Evolutionary conservation across 2,113 vertebrate genomes (phyloP).

Genomic region (Dicentrarchus labrax): DNA sequence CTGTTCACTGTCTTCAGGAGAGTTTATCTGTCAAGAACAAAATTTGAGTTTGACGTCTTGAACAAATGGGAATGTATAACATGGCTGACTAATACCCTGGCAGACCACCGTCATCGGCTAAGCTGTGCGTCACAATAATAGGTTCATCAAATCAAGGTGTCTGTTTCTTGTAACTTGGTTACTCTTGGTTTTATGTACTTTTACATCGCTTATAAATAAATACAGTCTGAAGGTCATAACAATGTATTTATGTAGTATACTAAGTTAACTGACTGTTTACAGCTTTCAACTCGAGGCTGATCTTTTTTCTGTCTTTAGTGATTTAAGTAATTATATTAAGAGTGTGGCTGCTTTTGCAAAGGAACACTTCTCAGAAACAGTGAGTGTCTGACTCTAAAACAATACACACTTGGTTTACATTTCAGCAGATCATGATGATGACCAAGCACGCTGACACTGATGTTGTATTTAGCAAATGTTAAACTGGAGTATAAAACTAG

Average conservation of each 20-base stretch:
- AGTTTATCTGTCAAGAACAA: constrained; percentile 35
- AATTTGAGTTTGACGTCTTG: constrained; percentile 73
- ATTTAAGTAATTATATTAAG: constrained; percentile 23
- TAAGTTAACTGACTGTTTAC: constrained; percentile 28
- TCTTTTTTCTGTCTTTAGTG: constrained; percentile 23
- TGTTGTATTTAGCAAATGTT: background rate
- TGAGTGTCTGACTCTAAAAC: background rate
- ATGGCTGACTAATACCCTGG: constrained; percentile 36
- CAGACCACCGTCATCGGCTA: constrained; percentile 35
- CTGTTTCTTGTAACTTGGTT: constrained; percentile 52
- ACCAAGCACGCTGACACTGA: background rate
- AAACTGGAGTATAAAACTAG: background rate
- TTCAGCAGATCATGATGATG: constrained; percentile 5
- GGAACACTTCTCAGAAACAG: constrained; percentile 1
- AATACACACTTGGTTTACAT: background rate
- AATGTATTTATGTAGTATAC: constrained; percentile 25
- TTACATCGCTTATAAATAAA: constrained; percentile 42
- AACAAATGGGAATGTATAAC: constrained; percentile 45
- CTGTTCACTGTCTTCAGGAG: constrained; percentile 49
- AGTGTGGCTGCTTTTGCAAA: constrained; percentile 16
- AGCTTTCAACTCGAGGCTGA: constrained; percentile 20
- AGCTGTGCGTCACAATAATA: constrained; percentile 65
- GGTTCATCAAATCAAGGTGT: constrained; percentile 53
- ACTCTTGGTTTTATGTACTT: constrained; percentile 26
- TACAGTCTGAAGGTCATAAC: constrained; percentile 32